Evolutionary conservation across 2,797 vertebrate genomes (phyloP).

Genomic region (Leucoraja ocellata): DNA sequence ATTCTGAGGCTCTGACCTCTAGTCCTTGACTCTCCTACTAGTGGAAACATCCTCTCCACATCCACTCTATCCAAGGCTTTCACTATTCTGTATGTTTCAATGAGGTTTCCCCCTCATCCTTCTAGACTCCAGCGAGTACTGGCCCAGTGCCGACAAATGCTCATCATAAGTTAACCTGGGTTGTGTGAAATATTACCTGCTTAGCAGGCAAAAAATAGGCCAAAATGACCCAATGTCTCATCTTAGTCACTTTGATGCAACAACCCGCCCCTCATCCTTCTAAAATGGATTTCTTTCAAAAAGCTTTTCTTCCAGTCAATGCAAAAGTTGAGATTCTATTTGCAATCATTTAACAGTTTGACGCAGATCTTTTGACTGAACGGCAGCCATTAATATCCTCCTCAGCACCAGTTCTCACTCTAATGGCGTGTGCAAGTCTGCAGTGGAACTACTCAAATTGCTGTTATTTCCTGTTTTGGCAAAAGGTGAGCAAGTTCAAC

Average conservation of each 20-base stretch:
- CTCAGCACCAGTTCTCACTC: not conserved
- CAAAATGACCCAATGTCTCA: not conserved
- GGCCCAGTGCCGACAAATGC: no score
- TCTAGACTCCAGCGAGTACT: no score
- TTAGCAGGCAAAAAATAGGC: not conserved
- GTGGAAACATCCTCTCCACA: no score
- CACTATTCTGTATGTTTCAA: no score
- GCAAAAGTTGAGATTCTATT: not conserved
- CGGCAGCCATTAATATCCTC: not conserved
- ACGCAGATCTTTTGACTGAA: not conserved
- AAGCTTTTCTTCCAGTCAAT: not conserved
- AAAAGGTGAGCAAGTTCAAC: not conserved
- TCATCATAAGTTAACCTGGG: no score
- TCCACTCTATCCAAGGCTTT: no score
- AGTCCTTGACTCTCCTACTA: no score
- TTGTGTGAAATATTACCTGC: conserved; percentile 16
- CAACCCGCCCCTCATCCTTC: no score
- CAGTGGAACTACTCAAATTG: not conserved
- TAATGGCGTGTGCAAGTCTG: not conserved
- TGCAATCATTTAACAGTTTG: not conserved
- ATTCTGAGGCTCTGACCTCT: no score
- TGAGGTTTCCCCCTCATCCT: no score
- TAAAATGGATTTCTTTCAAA: not conserved
- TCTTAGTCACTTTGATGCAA: no score
- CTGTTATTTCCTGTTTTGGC: not conserved